Evolutionary conservation across 2,113 vertebrate genomes (phyloP), one percentile per base, ranked within the genome.

Genomic region (Muntiacus reevesi): DNA sequence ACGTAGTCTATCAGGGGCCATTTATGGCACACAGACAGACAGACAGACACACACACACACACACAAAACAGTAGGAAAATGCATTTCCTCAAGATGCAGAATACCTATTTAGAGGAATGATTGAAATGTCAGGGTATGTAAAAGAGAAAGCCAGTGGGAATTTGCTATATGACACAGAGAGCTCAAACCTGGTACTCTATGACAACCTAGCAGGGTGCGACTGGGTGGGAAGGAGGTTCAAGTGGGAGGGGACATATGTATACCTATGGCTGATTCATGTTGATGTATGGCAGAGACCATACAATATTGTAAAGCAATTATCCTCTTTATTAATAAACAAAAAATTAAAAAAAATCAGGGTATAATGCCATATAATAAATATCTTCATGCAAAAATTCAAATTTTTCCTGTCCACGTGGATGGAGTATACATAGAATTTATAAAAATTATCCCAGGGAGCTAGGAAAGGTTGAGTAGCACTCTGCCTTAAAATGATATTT

Each of bases 351-450:
- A 21, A 57, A 57, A n/a, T 79, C 60, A 95, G 27, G 9, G 2
- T 50, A 10, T 60, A 30, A 16, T 3, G 30, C 11, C 19, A 16
- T 62, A 8, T 67, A 36, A 12, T 62, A 52, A 92, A 28, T 52
- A 45, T 62, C 5, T 27, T 1, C 45, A 40, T 27, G 47, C 2
- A 81, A 30, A 97, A 97, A 47, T 28, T 59, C 9, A 27, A 13
- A 62, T 13, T 76, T 17, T 9, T 23, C 8, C 19, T 79, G 19
- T 36, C 19, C 10, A 23, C 3, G 16, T 19, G 21, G 60, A 59
- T 7, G 4, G 15, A 2, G 28, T 76, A 33, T 43, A 16, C 1
- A 13, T 4, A 71, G 28, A 87, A 25, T 2, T 0, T 55, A 1
- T 45, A 67, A 0, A 10, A 43, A 6, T 14, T 43, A 13, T 30